Evolutionary conservation across 92 coral and sea anemone genomes (phyloP), one percentile per base, ranked within the genome.

Genomic region (Phenganax subtilis): DNA sequence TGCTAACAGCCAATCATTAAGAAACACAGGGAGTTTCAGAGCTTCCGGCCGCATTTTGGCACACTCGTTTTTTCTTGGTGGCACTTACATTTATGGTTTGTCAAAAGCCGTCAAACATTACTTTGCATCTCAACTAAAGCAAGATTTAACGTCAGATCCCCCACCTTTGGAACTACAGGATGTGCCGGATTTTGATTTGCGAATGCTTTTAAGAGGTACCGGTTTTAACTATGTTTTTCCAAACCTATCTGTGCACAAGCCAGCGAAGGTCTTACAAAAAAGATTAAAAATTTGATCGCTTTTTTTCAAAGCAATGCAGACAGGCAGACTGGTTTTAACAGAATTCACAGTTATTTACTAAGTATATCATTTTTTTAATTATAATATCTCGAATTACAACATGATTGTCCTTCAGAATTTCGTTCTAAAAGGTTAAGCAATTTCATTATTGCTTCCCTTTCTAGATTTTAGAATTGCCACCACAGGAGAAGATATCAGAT

Each of bases 11-110:
- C 76, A 55, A 71, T 52, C 76, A 71, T 37, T 37, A 52, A 10
- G 76, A 52, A 37, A 71, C 55, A 71, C 52, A 71, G 76, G 76
- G 55, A 71, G 54, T 12, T 71, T 71, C 29, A 1, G 65, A 51
- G 89, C 91, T 16, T 17, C 86, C 12, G 89, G 89, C n/a, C 81
- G 77, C 28, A 89, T 89, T 54, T 71, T 86, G 11, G 87, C 87
- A 51, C 91, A 89, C 71, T 89, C 89, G 61, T 69, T 89, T 70
- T 64, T 89, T 30, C 91, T 83, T 86, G 87, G 87, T 57, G 91
- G 91, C 16, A 87, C 91, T 61, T 55, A 62, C 12, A 20, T 83
- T 27, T 51, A 60, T 83, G 89, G 87, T 11, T 37, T 89, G 63
- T 79, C 87, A 54, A 70, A 75, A 64, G 85, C 86, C n/a, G 83